These are phyloP conservation scores for Steinernema hermaphroditum DNA, from an alignment of 2,888 invertebrate species.

Conservation along the genomic window DNA sequence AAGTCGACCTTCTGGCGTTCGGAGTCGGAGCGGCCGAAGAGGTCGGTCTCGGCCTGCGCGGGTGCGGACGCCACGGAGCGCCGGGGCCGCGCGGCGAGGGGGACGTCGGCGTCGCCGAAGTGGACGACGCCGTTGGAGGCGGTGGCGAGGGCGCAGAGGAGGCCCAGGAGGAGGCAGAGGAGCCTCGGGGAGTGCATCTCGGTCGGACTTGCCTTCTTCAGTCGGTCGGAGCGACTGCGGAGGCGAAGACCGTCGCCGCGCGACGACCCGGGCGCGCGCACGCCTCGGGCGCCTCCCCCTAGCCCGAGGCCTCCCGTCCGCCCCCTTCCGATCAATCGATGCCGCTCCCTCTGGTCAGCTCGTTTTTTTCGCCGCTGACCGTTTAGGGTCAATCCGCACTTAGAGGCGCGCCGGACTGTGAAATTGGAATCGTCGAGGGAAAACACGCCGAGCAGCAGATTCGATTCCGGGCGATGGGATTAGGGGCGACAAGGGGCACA, in stretches of 20 bases:
- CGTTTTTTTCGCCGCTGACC: not conserved
- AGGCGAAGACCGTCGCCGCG: not conserved
- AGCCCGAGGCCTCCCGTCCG: constrained; percentile 1
- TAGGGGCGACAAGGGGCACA: no score
- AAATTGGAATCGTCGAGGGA: no score
- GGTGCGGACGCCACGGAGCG: not conserved
- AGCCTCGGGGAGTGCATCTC: not conserved
- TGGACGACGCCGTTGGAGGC: not conserved
- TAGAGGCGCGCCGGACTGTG: no score
- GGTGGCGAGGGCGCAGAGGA: not conserved
- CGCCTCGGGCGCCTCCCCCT: constrained; percentile 10
- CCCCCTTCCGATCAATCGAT: constrained; percentile 7
- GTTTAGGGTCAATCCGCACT: no score
- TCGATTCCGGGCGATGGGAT: no score
- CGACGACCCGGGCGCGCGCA: constrained; percentile 22
- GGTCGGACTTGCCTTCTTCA: constrained; percentile 4
- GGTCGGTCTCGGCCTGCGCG: constrained; percentile 35
- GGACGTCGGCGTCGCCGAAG: not conserved
- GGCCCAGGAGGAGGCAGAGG: not conserved
- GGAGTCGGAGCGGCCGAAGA: constrained; percentile 54
- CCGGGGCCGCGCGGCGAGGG: not conserved
- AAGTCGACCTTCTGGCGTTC: constrained; percentile 53
- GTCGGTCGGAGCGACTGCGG: not conserved
- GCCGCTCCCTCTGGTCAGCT: not conserved
- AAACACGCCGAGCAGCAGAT: no score